Conservation (phyloP, 92 coral and sea anemone genomes). For the Pocillopora meandrina region DNA sequence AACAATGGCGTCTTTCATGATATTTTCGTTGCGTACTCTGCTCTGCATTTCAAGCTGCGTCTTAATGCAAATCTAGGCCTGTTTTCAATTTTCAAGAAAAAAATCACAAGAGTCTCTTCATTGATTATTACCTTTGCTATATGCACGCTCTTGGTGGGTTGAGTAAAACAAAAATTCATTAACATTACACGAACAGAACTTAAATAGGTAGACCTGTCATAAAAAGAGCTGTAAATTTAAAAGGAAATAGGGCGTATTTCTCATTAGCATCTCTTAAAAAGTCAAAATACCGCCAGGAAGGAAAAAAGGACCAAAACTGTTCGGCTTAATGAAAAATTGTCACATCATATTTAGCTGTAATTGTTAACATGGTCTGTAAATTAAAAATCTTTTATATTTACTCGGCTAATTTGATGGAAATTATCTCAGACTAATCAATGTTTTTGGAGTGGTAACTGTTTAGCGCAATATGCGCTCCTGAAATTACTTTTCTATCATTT, state of each 20-base stretch:
- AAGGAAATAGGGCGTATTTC: neutral
- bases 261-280: neutral
- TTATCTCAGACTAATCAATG: neutral
- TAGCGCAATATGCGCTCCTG: neutral
- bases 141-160: no score
- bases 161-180: neutral
- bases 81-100: neutral
- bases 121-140: neutral
- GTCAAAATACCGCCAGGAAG: neutral
- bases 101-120: neutral
- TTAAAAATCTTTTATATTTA: constrained; percentile 20
- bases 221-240: neutral
- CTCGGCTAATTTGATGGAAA: constrained; percentile 21
- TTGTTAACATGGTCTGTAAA: neutral
- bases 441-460: constrained; percentile 19
- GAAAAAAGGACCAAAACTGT: neutral
- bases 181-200: neutral
- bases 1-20: neutral
- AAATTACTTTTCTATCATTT: neutral
- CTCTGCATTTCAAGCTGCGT: neutral
- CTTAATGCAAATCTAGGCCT: neutral
- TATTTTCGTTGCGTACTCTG: neutral
- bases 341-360: neutral
- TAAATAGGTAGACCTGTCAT: neutral
- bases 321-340: constrained; percentile 14